Evolutionary conservation across 2,113 vertebrate species (phyloP).

Genomic region (Prinia subflava): DNA sequence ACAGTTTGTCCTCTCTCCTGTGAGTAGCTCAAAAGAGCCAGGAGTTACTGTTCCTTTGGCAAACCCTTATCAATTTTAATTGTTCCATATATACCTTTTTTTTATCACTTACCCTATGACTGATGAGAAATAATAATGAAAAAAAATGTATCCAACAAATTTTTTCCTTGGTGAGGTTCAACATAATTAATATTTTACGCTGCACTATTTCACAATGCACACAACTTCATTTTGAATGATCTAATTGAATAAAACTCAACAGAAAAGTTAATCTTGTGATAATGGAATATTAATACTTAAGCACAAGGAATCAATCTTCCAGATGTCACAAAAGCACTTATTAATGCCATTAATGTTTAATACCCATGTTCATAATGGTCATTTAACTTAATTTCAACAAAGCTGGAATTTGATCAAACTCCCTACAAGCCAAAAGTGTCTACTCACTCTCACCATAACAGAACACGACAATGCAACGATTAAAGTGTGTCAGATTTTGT

Average conservation of each 20-base stretch:
- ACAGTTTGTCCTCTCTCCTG: neutral
- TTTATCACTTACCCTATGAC: neutral
- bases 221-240: neutral
- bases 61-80: neutral
- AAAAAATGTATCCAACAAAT: neutral
- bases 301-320: slow-evolving; percentile 2
- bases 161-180: neutral
- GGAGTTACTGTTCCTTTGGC: neutral
- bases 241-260: neutral
- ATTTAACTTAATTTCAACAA: neutral
- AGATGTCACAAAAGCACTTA: neutral
- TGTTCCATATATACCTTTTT: neutral
- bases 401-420: neutral
- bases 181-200: neutral
- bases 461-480: accelerated
- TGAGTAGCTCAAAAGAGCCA: neutral
- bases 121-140: neutral
- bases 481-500: neutral
- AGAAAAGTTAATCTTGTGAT: neutral
- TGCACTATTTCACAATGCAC: neutral
- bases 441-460: neutral
- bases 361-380: neutral
- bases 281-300: neutral
- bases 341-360: slow-evolving; percentile 13
- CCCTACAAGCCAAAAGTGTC: neutral